These are phyloP conservation scores for Theristicus caerulescens DNA, from an alignment of 2,113 vertebrate genomes.

Conservation along the genomic window DNA sequence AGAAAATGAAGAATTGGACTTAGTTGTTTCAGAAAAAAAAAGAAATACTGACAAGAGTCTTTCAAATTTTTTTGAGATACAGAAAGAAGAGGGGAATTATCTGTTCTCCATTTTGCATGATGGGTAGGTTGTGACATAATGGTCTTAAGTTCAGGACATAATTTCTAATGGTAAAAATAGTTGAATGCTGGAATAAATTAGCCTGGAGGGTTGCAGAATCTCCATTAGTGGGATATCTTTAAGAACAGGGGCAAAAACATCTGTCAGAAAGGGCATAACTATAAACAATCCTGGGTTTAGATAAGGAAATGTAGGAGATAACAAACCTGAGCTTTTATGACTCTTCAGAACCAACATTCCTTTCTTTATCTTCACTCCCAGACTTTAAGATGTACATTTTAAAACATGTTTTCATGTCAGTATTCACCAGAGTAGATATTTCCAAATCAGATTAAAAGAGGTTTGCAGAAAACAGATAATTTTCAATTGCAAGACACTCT, in stretches of 20 bases:
- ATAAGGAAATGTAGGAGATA: background rate
- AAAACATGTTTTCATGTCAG: background rate
- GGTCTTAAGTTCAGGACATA: background rate
- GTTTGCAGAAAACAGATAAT: background rate
- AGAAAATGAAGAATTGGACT: background rate
- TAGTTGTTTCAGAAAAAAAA: background rate
- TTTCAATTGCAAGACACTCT: background rate
- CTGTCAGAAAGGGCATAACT: background rate
- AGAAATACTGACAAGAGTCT: background rate
- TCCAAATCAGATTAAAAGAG: background rate
- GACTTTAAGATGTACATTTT: background rate
- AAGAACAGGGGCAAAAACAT: background rate
- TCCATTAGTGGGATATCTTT: background rate
- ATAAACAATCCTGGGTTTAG: background rate
- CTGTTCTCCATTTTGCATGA: background rate
- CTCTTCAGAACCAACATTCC: background rate
- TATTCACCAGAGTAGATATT: background rate
- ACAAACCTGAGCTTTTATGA: background rate
- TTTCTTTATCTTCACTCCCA: background rate
- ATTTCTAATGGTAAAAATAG: background rate
- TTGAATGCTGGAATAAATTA: background rate
- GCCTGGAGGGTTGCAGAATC: background rate
- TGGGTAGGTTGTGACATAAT: background rate
- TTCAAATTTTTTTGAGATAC: background rate
- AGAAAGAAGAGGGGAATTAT: background rate